Percentiles rank a stretch among this genome's conserved stretches.
Evolutionary conservation across 2,113 vertebrate species (phyloP).

Genomic region (Lycaon pictus): DNA sequence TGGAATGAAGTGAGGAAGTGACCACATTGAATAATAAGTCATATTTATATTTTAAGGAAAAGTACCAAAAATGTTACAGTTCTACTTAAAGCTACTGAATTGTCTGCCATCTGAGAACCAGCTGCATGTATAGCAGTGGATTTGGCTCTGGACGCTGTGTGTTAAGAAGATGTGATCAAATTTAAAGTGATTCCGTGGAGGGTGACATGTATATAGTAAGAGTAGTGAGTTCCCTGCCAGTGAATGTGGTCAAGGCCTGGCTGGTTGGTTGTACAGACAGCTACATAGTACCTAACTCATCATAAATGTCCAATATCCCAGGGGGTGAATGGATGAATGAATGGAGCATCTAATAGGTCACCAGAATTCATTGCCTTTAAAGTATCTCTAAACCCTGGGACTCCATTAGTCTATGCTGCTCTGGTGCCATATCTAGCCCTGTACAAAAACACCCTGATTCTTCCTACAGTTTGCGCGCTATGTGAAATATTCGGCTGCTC

Average conservation of each 20-base stretch:
- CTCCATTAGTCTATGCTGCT: neutral
- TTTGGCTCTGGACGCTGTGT: neutral
- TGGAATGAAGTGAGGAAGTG: neutral
- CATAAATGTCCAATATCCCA: neutral
- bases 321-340: neutral
- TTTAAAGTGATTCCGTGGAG: accelerated
- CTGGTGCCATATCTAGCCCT: neutral
- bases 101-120: neutral
- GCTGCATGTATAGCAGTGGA: accelerated
- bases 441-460: neutral
- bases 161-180: neutral
- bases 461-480: neutral
- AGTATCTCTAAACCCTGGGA: neutral
- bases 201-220: accelerated
- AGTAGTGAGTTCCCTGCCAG: neutral
- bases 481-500: neutral
- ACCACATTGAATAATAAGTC: neutral
- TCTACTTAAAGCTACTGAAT: neutral
- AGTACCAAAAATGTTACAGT: neutral
- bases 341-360: neutral
- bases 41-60: neutral
- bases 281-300: too few species aligned
- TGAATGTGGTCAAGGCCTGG: too few species aligned
- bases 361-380: neutral
- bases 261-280: too few species aligned